Percentiles rank a stretch among this genome's conserved stretches.
Evolutionary conservation across 2,113 vertebrate genomes (phyloP).

Genomic region (Callipepla squamata): DNA sequence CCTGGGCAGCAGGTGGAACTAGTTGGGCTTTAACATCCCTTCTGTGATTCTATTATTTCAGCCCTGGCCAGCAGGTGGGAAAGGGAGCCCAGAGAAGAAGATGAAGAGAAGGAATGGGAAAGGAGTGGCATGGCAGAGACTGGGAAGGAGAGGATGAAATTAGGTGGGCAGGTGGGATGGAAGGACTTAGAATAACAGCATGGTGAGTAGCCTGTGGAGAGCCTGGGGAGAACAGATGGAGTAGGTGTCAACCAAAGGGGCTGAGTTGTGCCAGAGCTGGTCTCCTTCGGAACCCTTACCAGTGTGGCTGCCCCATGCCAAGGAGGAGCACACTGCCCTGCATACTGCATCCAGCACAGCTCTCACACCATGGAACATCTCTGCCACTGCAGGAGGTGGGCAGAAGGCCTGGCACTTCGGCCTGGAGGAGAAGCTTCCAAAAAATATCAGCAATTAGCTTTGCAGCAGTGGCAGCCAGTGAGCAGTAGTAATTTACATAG

Average conservation of each 20-base stretch:
- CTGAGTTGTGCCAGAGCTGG: neutral
- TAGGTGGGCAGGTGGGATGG: fast-evolving
- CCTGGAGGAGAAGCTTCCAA: neutral
- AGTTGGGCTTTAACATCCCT: no score
- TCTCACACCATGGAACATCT: fast-evolving
- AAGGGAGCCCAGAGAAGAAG: neutral
- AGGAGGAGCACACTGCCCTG: neutral
- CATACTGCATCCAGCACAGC: neutral
- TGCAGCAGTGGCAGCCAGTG: neutral
- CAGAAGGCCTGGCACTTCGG: neutral
- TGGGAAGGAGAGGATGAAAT: neutral
- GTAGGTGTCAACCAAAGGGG: neutral
- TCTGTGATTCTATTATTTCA: neutral
- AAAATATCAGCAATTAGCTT: slow-evolving; percentile 28
- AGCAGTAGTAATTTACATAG: slow-evolving; percentile 69
- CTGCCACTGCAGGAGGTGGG: fast-evolving
- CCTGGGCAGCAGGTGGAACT: no score
- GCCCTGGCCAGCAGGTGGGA: neutral
- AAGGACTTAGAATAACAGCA: neutral
- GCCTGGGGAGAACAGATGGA: neutral
- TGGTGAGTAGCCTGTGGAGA: neutral
- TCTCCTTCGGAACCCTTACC: neutral
- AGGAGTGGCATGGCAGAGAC: neutral
- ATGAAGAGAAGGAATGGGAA: neutral
- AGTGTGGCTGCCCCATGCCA: fast-evolving